phyloP scores from a whole-genome alignment of 2,113 vertebrate genomes.

The Hiodon alosoides region DNA sequence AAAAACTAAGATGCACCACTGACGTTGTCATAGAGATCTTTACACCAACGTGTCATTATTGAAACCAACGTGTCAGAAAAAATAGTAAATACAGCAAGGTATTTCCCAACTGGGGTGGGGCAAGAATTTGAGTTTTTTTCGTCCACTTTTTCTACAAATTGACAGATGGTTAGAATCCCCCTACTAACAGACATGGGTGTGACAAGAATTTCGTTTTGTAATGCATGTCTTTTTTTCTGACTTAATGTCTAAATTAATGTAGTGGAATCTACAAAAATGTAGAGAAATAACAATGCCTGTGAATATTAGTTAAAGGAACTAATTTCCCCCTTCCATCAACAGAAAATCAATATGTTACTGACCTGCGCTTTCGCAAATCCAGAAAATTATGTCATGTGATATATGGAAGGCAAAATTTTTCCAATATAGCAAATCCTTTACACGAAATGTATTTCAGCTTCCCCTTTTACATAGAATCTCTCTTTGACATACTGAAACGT shows the following conservation, averaged over 20 bases:
- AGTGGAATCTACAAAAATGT: no score
- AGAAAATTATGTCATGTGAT: neutral
- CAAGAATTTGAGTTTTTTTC: neutral
- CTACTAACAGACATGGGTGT: neutral
- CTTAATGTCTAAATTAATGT: no score
- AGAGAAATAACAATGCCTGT: no score
- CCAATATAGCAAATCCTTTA: conserved; percentile 4
- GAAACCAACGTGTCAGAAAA: no score
- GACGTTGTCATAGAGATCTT: neutral
- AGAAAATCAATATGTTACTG: no score
- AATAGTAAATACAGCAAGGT: neutral
- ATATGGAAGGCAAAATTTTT: neutral
- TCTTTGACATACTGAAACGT: neutral
- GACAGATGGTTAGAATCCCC: conserved; percentile 13
- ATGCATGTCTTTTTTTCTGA: neutral
- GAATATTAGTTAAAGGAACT: no score
- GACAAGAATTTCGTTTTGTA: neutral
- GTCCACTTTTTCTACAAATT: neutral
- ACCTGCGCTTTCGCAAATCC: neutral
- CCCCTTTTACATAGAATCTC: neutral
- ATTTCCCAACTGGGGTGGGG: neutral
- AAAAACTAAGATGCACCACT: neutral
- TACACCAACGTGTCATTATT: no score
- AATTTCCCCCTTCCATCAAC: no score
- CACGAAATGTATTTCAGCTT: neutral